Evolutionary conservation across 2,888 invertebrate species (phyloP), one percentile per base, ranked within the genome.

Genomic region (Tricholauxania praeusta): DNA sequence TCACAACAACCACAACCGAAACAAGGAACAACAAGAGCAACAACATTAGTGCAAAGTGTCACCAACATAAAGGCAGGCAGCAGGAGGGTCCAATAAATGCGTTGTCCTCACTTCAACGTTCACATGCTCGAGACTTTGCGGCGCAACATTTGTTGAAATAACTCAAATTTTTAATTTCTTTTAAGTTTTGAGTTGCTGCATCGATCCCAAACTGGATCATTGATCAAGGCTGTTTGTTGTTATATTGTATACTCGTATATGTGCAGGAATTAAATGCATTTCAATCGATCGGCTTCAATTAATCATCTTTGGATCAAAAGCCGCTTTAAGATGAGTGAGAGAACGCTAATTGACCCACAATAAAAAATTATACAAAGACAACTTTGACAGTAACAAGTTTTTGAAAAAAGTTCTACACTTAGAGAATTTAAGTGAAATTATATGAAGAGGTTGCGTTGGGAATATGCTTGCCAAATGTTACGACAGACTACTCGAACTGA

Each of bases 231-330:
- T 64, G 64, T 17, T 17, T 19, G 19, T 62, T 14, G 8, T 39
- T 7, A 32, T 47, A 39, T 39, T 39, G 10, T 39, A 39, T 39
- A 39, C 15, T 10, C 62, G 7, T 39, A n/a, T 15, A 32, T 71
- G 14, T 28, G 57, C 49, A 28, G 49, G 68, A 72, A 78, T 78
- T 75, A 72, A 76, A 75, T 72, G 78, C 77, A 77, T 77, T 76
- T 75, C 77, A 72, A 77, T 73, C 77, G 78, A 75, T 76, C 78
- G 74, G 70, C 70, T 78, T 78, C 76, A 77, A 78, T 78, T 78
- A 78, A 75, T 74, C 72, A 77, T 71, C 72, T 63, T 72, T 57
- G 63, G 19, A 10, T 19, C 60, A 49, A 22, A 65, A 69, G 73
- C 71, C 60, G 64, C 64, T 59, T 51, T 52, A n/a, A 65, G 60